Conservation (phyloP, 2,113 vertebrate genomes). For the Tyrannus savana region DNA sequence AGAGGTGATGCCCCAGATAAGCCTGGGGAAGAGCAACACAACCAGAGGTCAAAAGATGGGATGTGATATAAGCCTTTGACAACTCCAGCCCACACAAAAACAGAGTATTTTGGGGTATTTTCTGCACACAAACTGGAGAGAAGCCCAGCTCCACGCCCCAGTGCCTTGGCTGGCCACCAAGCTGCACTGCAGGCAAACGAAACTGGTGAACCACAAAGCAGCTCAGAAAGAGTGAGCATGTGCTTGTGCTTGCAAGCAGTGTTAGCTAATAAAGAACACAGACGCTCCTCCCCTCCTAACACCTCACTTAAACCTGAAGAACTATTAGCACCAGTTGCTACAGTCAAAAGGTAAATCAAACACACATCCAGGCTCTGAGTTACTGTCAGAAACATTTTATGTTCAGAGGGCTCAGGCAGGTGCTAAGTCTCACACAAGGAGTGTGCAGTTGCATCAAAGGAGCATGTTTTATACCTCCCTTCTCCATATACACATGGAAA, state of each 20-base stretch:
- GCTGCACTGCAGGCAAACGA: conserved; percentile 52
- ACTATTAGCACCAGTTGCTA: background rate
- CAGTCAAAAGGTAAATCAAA: background rate
- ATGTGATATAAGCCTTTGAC: background rate
- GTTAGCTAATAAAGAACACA: background rate
- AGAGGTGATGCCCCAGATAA: background rate
- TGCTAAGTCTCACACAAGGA: background rate
- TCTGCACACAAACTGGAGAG: background rate
- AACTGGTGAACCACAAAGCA: conserved; percentile 35
- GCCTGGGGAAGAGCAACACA: background rate
- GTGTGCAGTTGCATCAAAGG: background rate
- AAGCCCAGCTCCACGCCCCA: conserved; percentile 35
- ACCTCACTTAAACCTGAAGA: background rate
- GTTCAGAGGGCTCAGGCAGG: background rate
- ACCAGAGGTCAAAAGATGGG: background rate
- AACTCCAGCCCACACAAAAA: background rate
- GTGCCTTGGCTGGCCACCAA: conserved; percentile 61
- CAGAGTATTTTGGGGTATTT: background rate
- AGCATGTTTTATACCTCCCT: background rate
- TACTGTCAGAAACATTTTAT: background rate
- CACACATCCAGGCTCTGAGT: background rate
- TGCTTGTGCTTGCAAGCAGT: background rate
- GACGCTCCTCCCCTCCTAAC: background rate
- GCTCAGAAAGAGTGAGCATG: background rate
- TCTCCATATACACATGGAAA: background rate